Base-by-base conservation (phyloP, 2,888 invertebrate genomes). In the Bombyx huttoni region DNA sequence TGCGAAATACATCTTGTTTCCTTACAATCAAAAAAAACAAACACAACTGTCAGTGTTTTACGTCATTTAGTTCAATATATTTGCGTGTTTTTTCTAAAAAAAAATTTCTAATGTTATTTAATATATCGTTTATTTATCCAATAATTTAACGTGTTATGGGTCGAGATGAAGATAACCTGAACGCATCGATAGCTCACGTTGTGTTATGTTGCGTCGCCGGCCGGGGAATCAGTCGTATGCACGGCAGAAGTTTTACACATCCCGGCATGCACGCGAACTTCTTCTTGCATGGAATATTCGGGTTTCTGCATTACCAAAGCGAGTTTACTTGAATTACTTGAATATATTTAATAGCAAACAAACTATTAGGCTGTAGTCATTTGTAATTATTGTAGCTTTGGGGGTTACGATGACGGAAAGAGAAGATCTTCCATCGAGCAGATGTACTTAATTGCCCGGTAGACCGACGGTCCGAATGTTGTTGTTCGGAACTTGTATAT, bases 241-340 rank as follows among this genome's bases (percentile, higher is more conserved):
- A 63, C 8, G 56, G 64, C 34, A 68, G 62, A 49, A 73, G 68
- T 51, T 84, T 62, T 58, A 73, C 78, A 40, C 73, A 81, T 51
- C 79, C 82, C 1, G 86, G 85, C 48, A 77, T 84, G 79, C 84
- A 86, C 58, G 75, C 68, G 1, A 86, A 85, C 60, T 81, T 75
- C 60, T 76, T 86, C 58, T 58, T 85, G 56, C 85, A 86, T 51
- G 83, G 84, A 53, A 52, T 82, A 46, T 9, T 84, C 51, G 85
- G 85, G 61, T 72, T 83, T 57, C 54, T 84, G 46, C 72, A 81
- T 58, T 75, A 68, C 55, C 81, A 79, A 58, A 78, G 81, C 79
- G 53, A 70, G 72, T 65, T 50, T 8, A 48, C 40, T 53, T 24
- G 24, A 24, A 5, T 50, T 8, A 48, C 40, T 53, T 24, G 24